A percentile compares a stretch with the other conserved stretches of the same genome.
Evolutionary conservation across 1,140 invertebrate species (phyloP).

Genomic region (Phthorimaea operculella): DNA sequence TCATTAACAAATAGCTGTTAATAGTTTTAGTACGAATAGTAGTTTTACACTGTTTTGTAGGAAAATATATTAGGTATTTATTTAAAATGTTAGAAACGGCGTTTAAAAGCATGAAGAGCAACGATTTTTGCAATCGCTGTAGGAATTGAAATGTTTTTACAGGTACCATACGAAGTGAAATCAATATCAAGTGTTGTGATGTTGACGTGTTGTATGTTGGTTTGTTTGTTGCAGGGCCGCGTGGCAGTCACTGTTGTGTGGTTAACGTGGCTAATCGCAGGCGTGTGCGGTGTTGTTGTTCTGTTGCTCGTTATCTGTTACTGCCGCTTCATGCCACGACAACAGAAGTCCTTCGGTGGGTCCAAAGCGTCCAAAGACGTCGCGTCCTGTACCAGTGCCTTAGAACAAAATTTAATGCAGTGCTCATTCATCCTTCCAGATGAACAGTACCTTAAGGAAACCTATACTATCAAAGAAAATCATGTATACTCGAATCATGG

Average conservation of each 20-base stretch:
- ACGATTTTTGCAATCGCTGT: slow-evolving; percentile 42
- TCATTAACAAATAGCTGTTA: no score
- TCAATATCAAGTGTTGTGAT: not conserved
- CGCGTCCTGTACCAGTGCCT: not conserved
- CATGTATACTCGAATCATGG: slow-evolving; percentile 50
- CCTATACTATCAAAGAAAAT: slow-evolving; percentile 52
- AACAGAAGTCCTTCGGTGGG: slow-evolving; percentile 65
- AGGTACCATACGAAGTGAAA: slow-evolving; percentile 29
- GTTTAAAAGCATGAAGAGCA: slow-evolving; percentile 36
- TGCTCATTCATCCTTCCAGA: slow-evolving; percentile 35
- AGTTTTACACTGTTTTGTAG: no score
- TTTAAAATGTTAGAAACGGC: no score
- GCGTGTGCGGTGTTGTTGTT: slow-evolving; percentile 63
- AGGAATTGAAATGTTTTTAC: slow-evolving; percentile 64
- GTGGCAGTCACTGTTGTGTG: slow-evolving; percentile 59
- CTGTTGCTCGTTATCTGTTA: slow-evolving; percentile 66
- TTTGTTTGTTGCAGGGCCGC: slow-evolving; percentile 42
- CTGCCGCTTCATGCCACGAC: slow-evolving; percentile 67
- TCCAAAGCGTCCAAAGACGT: not conserved
- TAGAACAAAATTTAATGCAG: not conserved
- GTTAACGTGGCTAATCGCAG: slow-evolving; percentile 67
- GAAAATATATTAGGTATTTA: no score
- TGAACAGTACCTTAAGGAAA: slow-evolving; percentile 59
- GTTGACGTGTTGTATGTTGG: not conserved
- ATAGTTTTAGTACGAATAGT: no score